Evolutionary conservation across 2,797 vertebrate genomes (phyloP), one percentile per base, ranked within the genome.

Genomic region (Arnoldichthys spilopterus): DNA sequence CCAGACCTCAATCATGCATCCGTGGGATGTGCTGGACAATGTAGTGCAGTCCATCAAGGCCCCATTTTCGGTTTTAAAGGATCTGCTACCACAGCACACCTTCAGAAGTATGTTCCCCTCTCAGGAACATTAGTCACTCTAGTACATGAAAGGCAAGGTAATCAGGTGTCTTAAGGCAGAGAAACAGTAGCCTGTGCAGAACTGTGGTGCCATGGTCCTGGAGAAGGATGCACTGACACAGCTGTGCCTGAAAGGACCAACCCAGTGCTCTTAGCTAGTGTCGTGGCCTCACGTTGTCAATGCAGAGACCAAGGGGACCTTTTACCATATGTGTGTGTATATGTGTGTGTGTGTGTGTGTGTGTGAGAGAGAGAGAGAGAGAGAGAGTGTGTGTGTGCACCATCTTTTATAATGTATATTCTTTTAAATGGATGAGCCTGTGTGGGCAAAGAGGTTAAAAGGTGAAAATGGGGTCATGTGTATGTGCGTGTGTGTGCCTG

Each of bases 211-310:
- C 15, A 26, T 16, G 16, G 58, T 1, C 15, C 24, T 61, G 58
- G 3, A 61, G 2, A 2, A 11, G 58, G 58, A 32, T 85, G 68
- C 69, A 67, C 79, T 82, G 83, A 85, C 78, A 81, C 63, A 24
- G 56, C 49, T 47, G 78, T 70, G 72, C 83, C 62, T 82, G 49
- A 15, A 37, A 62, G 62, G n/a, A 56, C n/a, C 3, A 22, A 61
- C 74, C 51, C 1, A 30, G 58, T n/a, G 61, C 32, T n/a, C 18
- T 7, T 9, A 59, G 56, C 56, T 13, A 49, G 40, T 66, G 74
- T n/a, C 30, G 2, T 53, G 40, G 79, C 74, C 69, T 77, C 74
- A 61, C 74, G 72, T 77, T 59, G 69, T 77, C 75, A 81, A 61
- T 68, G 62, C 2, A 4, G 54, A 0, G 54, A 78, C 71, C 80